These are phyloP conservation scores for Encarsia formosa DNA, from an alignment of 2,888 invertebrate species.

Conservation along the genomic window DNA sequence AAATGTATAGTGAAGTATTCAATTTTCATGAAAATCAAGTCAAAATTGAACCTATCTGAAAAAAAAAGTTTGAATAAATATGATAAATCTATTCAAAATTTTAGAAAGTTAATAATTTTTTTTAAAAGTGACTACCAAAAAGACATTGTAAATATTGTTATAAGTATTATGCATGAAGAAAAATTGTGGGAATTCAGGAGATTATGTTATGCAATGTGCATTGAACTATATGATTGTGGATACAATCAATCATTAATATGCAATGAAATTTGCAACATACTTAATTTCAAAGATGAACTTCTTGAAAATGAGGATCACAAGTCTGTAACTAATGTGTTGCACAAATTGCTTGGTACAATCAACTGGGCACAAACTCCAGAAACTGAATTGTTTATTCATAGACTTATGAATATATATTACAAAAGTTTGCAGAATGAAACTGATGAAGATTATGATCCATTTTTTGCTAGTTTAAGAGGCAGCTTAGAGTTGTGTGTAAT, in stretches of 20 bases:
- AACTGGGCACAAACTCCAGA: conserved; percentile 52
- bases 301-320: conserved; percentile 49
- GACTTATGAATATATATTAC: conserved; percentile 54
- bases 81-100: conserved; percentile 34
- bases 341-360: conserved; percentile 53
- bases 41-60: too few relatives aligned
- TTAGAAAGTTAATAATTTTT: conserved; percentile 32
- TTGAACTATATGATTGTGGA: conserved; percentile 37
- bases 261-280: conserved; percentile 34
- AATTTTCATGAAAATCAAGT: too few relatives aligned
- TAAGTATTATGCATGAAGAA: conserved; percentile 47
- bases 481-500: conserved; percentile 58
- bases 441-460: conserved; percentile 29
- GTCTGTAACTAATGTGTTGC: conserved; percentile 54
- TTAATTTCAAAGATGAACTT: conserved; percentile 32
- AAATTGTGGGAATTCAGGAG: conserved; percentile 51
- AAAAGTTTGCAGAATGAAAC: conserved; percentile 45
- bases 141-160: conserved; percentile 44
- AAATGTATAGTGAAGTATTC: too few relatives aligned
- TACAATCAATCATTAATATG: conserved; percentile 31
- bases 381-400: conserved; percentile 50
- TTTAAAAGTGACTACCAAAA: conserved; percentile 40
- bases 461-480: conserved; percentile 50
- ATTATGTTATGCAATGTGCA: conserved; percentile 45
- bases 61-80: conserved; percentile 36